Percentiles rank a stretch among this genome's conserved stretches.
phyloP scores from a whole-genome alignment of 2,888 invertebrate species.

The Drosophila suboccidentalis region DNA sequence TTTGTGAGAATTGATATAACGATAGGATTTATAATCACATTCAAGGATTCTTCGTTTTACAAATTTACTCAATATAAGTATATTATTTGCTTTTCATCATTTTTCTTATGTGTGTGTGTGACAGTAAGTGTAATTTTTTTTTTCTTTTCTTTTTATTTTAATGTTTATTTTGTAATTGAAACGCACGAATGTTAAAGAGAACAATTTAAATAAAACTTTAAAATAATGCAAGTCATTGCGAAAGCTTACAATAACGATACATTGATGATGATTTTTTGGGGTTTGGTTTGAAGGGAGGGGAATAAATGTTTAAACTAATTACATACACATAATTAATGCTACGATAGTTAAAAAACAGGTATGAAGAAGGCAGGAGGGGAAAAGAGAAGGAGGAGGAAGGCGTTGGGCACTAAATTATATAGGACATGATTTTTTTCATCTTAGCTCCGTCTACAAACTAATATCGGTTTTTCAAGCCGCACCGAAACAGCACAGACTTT shows the following conservation, averaged over 20 bases:
- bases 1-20: slow-evolving; percentile 12
- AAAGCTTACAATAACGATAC: slow-evolving; percentile 33
- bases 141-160: slow-evolving; percentile 27
- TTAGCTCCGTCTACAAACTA: slow-evolving; percentile 41
- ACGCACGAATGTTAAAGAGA: slow-evolving; percentile 47
- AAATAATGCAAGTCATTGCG: slow-evolving; percentile 9
- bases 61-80: slow-evolving; percentile 27
- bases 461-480: slow-evolving; percentile 29
- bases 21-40: slow-evolving; percentile 29
- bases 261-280: slow-evolving; percentile 37
- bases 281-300: neutral
- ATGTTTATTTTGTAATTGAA: slow-evolving; percentile 33
- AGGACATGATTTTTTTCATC: slow-evolving; percentile 30
- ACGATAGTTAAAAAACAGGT: slow-evolving; percentile 41
- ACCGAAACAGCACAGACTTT: slow-evolving; percentile 32
- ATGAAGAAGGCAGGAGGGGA: neutral
- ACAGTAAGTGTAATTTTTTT: slow-evolving; percentile 2
- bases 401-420: slow-evolving; percentile 34
- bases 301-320: slow-evolving; percentile 62
- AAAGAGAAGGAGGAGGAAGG: slow-evolving; percentile 1
- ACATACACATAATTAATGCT: slow-evolving; percentile 71
- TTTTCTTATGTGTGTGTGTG: slow-evolving; percentile 11
- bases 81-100: slow-evolving; percentile 11
- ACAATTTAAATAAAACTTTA: slow-evolving; percentile 33
- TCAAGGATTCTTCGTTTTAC: slow-evolving; percentile 19